These are phyloP conservation scores for Lepas anatifera DNA, from an alignment of 2,888 invertebrate species.

Conservation along the genomic window DNA sequence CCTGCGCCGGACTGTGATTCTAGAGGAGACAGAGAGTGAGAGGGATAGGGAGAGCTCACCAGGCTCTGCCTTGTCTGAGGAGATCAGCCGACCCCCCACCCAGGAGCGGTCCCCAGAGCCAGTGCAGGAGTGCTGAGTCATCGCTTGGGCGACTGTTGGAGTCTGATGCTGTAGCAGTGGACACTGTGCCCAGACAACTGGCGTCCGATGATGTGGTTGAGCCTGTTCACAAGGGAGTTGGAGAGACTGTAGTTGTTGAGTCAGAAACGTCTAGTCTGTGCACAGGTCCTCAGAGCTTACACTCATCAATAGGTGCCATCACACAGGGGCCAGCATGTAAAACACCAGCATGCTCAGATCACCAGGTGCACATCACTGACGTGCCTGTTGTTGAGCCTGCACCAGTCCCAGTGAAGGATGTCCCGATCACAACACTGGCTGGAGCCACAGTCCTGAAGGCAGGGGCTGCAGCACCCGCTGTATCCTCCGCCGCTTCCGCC, in stretches of 20 bases:
- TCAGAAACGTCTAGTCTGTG: no score
- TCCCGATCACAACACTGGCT: no score
- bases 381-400: background rate
- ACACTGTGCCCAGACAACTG: no score
- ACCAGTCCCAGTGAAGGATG: no score
- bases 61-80: background rate
- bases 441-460: no score
- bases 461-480: no score
- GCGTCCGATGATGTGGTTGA: background rate
- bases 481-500: no score
- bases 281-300: no score
- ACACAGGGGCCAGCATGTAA: no score
- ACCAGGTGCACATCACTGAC: background rate
- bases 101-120: background rate
- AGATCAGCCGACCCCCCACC: background rate
- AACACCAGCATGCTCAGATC: no score
- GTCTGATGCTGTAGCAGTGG: background rate
- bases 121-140: background rate
- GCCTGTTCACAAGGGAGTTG: background rate
- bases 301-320: no score
- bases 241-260: no score
- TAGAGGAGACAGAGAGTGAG: slow-evolving; percentile 9
- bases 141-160: background rate
- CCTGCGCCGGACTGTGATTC: background rate
- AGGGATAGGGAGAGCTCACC: background rate